Percentiles rank a stretch among this genome's conserved stretches.
Conservation (phyloP, 2,888 invertebrate species). For the Ophion ellenae region DNA sequence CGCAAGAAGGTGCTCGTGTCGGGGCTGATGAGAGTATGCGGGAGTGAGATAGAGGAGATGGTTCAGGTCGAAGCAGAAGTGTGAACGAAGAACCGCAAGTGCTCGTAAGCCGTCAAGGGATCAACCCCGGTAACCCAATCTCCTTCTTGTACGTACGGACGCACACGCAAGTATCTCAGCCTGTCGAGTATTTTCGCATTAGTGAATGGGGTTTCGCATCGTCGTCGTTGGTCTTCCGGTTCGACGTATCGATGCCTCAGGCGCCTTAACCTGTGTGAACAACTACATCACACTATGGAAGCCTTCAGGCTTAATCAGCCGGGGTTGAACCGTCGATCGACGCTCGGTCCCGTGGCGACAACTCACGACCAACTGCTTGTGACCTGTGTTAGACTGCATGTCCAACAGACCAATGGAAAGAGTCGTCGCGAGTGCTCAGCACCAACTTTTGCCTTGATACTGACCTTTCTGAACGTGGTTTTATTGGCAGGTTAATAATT, state of each 20-base stretch:
- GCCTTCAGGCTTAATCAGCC: constrained; percentile 71
- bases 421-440: no score
- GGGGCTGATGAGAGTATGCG: background rate
- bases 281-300: constrained; percentile 15
- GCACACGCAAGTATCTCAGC: constrained; percentile 23
- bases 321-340: constrained; percentile 71
- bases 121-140: constrained; percentile 79
- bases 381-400: no score
- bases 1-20: background rate
- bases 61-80: constrained; percentile 72
- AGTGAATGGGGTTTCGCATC: background rate
- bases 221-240: constrained; percentile 3
- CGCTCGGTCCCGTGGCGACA: constrained; percentile 43
- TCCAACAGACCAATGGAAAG: no score
- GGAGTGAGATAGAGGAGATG: background rate
- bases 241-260: constrained; percentile 49
- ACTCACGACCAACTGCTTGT: background rate
- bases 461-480: no score
- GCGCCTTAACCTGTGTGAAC: constrained; percentile 45
- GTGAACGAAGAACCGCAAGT: constrained; percentile 83
- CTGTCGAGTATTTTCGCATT: constrained; percentile 39
- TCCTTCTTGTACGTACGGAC: constrained; percentile 56
- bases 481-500: no score
- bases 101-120: constrained; percentile 73
- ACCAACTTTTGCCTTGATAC: no score